Percentiles rank a stretch among this genome's conserved stretches.
Evolutionary conservation across 1,140 invertebrate genomes (phyloP).

Genomic region (Heliconius hermathena): DNA sequence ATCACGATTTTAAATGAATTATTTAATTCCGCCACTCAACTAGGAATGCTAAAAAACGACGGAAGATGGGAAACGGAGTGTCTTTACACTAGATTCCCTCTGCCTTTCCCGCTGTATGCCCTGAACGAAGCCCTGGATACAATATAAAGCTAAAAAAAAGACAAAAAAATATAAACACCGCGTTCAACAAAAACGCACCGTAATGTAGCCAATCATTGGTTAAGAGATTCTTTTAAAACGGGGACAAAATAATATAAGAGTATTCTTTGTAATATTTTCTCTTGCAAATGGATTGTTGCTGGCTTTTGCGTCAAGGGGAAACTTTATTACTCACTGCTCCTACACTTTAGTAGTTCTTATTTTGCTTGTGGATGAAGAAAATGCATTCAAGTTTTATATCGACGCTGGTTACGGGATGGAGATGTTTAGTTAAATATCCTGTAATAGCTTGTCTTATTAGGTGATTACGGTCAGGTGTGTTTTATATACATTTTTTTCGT

Average conservation of each 20-base stretch:
- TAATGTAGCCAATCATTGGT: slow-evolving; percentile 4
- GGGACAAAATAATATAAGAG: neutral
- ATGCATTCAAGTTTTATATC: neutral
- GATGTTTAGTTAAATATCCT: neutral
- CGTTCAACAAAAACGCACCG: neutral
- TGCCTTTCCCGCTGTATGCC: too few species aligned
- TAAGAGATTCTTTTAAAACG: slow-evolving; percentile 7
- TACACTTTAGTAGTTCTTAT: slow-evolving; percentile 9
- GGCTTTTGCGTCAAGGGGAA: slow-evolving; percentile 15
- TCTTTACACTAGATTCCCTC: too few species aligned
- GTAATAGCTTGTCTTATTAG: neutral
- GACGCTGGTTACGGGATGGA: neutral
- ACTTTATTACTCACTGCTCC: slow-evolving; percentile 11
- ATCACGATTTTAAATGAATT: too few species aligned
- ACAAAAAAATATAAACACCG: neutral
- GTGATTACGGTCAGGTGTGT: too few species aligned
- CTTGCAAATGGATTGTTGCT: slow-evolving; percentile 14
- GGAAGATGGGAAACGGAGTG: too few species aligned
- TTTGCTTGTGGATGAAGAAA: slow-evolving; percentile 2
- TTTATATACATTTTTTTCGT: neutral
- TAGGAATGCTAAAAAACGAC: too few species aligned
- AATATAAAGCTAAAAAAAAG: neutral
- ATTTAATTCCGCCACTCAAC: too few species aligned
- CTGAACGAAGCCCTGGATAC: too few species aligned
- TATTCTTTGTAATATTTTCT: slow-evolving; percentile 11